A percentile compares a stretch with the other conserved stretches of the same genome.
phyloP scores from a whole-genome alignment of 2,113 vertebrate genomes.

The Urocolius indicus region DNA sequence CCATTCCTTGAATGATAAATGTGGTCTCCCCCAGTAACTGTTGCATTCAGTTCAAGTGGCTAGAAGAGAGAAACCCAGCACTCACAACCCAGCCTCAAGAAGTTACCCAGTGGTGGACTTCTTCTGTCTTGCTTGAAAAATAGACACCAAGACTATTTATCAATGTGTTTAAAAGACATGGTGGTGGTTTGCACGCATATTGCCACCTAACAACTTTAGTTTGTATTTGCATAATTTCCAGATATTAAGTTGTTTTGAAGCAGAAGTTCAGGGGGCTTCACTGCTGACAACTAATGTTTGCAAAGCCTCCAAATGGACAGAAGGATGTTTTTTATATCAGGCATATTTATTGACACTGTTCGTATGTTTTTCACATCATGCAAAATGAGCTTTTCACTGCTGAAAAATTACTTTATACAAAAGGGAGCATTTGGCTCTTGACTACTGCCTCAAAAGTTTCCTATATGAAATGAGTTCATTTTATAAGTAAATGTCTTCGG shows the following conservation, averaged over 20 bases:
- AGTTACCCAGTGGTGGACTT: background rate
- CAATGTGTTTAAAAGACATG: rapidly evolving
- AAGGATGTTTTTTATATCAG: background rate
- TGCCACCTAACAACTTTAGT: background rate
- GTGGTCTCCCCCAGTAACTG: background rate
- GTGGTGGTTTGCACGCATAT: background rate
- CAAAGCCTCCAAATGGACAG: background rate
- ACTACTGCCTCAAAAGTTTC: background rate
- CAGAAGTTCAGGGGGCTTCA: background rate
- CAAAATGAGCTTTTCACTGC: background rate
- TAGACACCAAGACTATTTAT: background rate
- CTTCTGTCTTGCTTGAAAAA: background rate
- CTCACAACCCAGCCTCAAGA: background rate
- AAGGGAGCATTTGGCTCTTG: background rate
- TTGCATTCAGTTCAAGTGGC: background rate
- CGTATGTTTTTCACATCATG: background rate
- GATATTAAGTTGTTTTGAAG: background rate
- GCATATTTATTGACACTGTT: background rate
- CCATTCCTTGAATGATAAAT: background rate
- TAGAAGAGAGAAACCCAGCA: background rate
- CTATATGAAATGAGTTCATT: background rate
- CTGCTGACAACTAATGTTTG: background rate
- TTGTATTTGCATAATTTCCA: background rate
- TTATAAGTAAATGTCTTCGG: background rate
- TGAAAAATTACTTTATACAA: background rate